phyloP scores from a whole-genome alignment of 2,888 invertebrate species.

The Drosophila gaucha region DNA sequence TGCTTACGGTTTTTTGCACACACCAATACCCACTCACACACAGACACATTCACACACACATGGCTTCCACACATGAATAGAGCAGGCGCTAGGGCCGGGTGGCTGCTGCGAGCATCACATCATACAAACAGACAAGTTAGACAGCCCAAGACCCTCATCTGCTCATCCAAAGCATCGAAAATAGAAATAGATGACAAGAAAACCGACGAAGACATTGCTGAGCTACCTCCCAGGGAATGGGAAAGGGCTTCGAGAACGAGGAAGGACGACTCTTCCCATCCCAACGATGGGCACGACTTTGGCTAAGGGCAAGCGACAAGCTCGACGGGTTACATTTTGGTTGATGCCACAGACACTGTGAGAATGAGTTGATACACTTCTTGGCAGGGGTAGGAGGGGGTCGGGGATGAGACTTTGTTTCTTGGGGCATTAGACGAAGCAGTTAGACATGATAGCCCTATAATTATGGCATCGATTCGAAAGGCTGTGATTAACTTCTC shows the following conservation, averaged over 20 bases:
- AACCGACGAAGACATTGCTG: constrained; percentile 71
- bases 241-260: constrained; percentile 7
- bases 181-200: constrained; percentile 80
- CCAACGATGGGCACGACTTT: constrained; percentile 65
- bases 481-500: not conserved
- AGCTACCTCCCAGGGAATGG: constrained; percentile 33
- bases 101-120: constrained; percentile 54
- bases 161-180: constrained; percentile 74
- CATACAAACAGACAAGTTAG: constrained; percentile 80
- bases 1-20: constrained; percentile 79
- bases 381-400: not conserved
- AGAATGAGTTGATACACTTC: constrained; percentile 23
- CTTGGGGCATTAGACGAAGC: not conserved
- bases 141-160: constrained; percentile 79
- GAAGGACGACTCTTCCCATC: not conserved
- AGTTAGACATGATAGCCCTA: constrained; percentile 15
- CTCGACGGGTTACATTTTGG: constrained; percentile 64
- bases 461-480: constrained; percentile 5
- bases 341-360: constrained; percentile 43
- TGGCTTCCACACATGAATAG: constrained; percentile 69
- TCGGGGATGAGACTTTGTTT: not conserved
- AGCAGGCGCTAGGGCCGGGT: constrained; percentile 19
- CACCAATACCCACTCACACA: constrained; percentile 44
- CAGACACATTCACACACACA: constrained; percentile 41
- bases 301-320: constrained; percentile 75